These are phyloP conservation scores for Xiphias gladius DNA, from an alignment of 2,113 vertebrate genomes.

Conservation along the genomic window DNA sequence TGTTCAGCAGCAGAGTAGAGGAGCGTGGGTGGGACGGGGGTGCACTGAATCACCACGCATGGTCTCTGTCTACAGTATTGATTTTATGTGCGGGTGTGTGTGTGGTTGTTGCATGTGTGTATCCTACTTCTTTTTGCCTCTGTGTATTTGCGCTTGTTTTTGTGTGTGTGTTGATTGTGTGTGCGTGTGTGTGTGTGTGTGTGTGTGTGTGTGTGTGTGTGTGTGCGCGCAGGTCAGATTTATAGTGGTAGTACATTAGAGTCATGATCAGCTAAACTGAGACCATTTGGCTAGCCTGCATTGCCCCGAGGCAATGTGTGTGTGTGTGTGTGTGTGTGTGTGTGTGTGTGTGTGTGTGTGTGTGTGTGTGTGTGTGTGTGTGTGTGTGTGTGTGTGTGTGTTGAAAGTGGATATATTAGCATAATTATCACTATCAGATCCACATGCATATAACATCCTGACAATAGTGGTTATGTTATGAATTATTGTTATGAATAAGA, in stretches of 20 bases:
- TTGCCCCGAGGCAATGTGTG: conserved; percentile 35
- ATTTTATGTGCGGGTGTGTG: conserved; percentile 63
- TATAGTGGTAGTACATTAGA: conserved; percentile 68
- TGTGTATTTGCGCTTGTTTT: conserved; percentile 4
- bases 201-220: conserved; percentile 6
- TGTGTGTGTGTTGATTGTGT: conserved; percentile 5
- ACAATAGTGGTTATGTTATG: conserved; percentile 54
- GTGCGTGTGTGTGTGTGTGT: not conserved
- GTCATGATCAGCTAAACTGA: conserved; percentile 69
- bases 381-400: conserved; percentile 19
- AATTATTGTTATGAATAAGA: conserved; percentile 51
- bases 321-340: conserved; percentile 23
- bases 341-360: conserved; percentile 17
- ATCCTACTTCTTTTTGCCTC: not conserved
- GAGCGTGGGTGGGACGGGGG: conserved; percentile 68
- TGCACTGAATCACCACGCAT: conserved; percentile 75
- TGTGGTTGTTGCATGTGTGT: conserved; percentile 40
- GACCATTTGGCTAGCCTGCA: conserved; percentile 43
- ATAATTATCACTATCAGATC: conserved; percentile 59
- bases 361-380: conserved; percentile 12
- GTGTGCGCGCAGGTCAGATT: conserved; percentile 45
- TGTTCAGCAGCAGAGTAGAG: conserved; percentile 48
- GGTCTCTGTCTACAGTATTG: conserved; percentile 71
- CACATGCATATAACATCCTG: conserved; percentile 55
- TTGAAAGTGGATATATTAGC: conserved; percentile 47